Percentiles rank a stretch among this genome's conserved stretches.
Evolutionary conservation across 1,140 invertebrate species (phyloP).

Genomic region (Papilio aristodemus): DNA sequence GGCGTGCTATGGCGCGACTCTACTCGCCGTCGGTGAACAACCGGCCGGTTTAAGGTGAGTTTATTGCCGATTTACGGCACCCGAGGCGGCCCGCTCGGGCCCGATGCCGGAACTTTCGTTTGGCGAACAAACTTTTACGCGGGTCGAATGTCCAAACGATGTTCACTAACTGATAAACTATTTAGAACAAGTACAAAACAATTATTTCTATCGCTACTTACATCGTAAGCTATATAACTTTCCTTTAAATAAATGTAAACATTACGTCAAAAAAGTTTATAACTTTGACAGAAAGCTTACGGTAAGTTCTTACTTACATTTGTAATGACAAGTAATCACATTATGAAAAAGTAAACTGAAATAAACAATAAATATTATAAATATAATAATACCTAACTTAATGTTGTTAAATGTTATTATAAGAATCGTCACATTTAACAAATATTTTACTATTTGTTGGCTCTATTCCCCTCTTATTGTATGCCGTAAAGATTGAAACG

Average conservation of each 20-base stretch:
- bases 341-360: background rate
- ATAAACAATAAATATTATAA: background rate
- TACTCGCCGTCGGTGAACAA: slow-evolving; percentile 72
- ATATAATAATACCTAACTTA: no score
- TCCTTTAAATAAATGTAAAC: slow-evolving; percentile 1
- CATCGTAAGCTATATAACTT: slow-evolving; percentile 6
- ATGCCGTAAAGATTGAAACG: background rate
- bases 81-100: slow-evolving; percentile 56
- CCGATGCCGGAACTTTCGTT: slow-evolving; percentile 59
- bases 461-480: background rate
- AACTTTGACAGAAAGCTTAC: background rate
- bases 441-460: background rate
- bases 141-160: slow-evolving; percentile 40
- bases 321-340: background rate
- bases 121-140: slow-evolving; percentile 65
- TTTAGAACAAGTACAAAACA: slow-evolving; percentile 7
- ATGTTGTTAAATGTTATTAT: no score
- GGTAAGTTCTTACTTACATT: background rate
- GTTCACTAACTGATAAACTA: slow-evolving; percentile 34
- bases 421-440: background rate
- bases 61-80: slow-evolving; percentile 75
- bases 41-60: slow-evolving; percentile 77
- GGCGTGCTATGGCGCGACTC: slow-evolving; percentile 69
- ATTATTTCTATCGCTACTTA: slow-evolving; percentile 2
- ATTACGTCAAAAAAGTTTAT: background rate